Conservation (phyloP, 2,113 vertebrate species). For the Chinchilla lanigera region DNA sequence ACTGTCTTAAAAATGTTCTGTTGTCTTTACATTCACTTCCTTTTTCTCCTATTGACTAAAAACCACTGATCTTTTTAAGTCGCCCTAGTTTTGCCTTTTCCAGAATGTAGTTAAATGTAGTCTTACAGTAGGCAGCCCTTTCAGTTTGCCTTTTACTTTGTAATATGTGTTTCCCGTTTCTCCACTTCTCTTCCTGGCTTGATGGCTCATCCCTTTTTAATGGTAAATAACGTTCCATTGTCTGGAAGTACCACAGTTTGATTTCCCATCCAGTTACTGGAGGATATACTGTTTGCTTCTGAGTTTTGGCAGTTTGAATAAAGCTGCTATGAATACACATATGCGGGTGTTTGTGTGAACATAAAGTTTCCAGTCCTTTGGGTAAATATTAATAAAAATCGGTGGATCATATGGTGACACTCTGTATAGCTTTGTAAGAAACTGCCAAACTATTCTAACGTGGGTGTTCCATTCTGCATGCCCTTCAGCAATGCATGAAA, state of each 20-base stretch:
- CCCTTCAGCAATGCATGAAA: background rate
- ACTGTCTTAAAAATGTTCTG: background rate
- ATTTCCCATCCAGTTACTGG: background rate
- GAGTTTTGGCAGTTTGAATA: background rate
- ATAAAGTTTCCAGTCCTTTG: background rate
- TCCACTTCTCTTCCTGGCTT: background rate
- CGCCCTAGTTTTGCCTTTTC: background rate
- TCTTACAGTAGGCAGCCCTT: background rate
- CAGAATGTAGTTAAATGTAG: background rate
- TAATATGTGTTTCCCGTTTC: background rate
- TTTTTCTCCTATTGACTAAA: background rate
- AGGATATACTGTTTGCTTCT: background rate
- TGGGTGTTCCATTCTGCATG: background rate
- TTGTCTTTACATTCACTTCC: background rate
- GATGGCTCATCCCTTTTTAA: background rate
- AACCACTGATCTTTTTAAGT: background rate
- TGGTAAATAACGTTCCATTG: background rate
- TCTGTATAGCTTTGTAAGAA: background rate
- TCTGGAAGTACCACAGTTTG: background rate
- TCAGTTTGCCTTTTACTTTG: background rate
- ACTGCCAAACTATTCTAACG: background rate
- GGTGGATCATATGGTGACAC: background rate
- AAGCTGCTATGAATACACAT: background rate
- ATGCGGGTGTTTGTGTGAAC: background rate
- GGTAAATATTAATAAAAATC: background rate